Conservation (phyloP, 35 echinoderm and acorn worm species). For the Apostichopus japonicus region DNA sequence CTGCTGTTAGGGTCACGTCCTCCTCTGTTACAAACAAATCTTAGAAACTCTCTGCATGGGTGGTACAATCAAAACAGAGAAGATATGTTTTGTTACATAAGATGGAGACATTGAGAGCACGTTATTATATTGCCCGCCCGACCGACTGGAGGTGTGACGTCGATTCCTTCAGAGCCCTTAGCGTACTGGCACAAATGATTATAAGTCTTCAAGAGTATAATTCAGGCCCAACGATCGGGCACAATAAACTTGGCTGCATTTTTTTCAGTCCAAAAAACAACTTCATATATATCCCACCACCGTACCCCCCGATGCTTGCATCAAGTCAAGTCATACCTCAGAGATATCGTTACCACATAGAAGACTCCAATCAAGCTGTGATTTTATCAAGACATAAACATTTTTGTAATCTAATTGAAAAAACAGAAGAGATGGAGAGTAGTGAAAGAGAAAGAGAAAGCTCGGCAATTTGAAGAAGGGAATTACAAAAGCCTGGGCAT, state of each 20-base stretch:
- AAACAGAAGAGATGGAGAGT: constrained; percentile 13
- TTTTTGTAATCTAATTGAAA: constrained; percentile 57
- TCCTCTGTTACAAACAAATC: no score
- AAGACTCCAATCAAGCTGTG: constrained; percentile 53
- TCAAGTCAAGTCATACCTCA: not conserved
- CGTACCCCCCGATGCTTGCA: constrained; percentile 15
- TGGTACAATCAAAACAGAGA: no score
- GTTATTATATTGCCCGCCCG: no score
- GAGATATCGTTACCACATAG: constrained; percentile 33
- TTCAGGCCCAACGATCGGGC: not conserved
- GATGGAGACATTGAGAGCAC: no score
- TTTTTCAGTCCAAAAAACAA: not conserved
- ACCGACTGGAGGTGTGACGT: no score
- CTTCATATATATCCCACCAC: not conserved
- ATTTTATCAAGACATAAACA: constrained; percentile 61
- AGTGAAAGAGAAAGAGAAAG: not conserved
- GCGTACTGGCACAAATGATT: no score
- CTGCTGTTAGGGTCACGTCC: no score
- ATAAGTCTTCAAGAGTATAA: no score
- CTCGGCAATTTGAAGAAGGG: not conserved
- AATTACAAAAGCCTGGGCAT: no score
- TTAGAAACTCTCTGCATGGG: no score
- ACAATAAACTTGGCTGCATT: not conserved
- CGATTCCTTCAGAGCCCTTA: no score
- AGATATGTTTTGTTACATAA: no score